Evolutionary conservation across 2,113 vertebrate species (phyloP).

Genomic region (Leucoraja erinaceus): DNA sequence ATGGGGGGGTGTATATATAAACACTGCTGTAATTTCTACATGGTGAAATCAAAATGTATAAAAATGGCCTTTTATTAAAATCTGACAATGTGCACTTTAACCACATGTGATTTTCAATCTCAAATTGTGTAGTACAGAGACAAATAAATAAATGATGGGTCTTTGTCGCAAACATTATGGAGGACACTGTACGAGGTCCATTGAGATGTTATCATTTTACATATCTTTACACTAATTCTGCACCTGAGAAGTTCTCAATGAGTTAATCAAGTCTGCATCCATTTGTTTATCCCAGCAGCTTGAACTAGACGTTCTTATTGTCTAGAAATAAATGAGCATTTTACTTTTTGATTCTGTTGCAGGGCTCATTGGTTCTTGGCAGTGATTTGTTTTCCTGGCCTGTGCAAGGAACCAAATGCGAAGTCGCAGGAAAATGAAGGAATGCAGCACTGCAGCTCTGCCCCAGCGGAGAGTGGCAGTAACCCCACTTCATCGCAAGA

Average conservation of each 20-base stretch:
- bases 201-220: background rate
- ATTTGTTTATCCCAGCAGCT: background rate
- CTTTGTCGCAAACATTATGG: too few species aligned
- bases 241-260: background rate
- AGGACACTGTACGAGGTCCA: too few species aligned
- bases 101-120: too few species aligned
- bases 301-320: background rate
- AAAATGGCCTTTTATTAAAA: too few species aligned
- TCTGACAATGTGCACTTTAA: too few species aligned
- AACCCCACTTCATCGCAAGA: constrained; percentile 53
- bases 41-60: too few species aligned
- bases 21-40: too few species aligned
- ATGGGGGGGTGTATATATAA: too few species aligned
- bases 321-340: background rate
- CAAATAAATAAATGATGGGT: too few species aligned
- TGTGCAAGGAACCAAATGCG: constrained; percentile 75
- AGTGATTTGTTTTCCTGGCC: constrained; percentile 92
- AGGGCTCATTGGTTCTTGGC: constrained; percentile 98
- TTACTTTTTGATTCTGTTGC: constrained; percentile 43
- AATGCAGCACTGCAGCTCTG: constrained; percentile 48
- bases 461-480: constrained; percentile 59
- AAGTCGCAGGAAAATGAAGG: constrained; percentile 59
- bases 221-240: background rate
- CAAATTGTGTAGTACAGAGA: too few species aligned
- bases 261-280: background rate